Base-by-base conservation (phyloP, 2,888 invertebrate genomes). In the Colostygia pectinataria region DNA sequence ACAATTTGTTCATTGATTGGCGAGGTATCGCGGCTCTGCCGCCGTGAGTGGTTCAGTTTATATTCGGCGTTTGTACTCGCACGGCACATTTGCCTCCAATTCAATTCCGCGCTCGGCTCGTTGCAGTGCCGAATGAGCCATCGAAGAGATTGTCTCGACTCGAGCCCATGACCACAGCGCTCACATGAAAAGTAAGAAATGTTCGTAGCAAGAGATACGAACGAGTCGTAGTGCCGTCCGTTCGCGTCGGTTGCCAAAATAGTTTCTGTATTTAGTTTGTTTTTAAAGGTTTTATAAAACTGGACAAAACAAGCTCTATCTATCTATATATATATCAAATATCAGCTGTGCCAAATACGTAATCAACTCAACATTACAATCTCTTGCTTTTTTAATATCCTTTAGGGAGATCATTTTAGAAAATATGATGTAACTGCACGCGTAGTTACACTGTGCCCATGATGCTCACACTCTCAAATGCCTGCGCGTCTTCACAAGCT, bases 61-160 rank as follows among this genome's bases (percentile, higher is more conserved):
- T 82, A 82, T 83, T 80, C 82, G 80, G 71, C 71, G 81, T 73
- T 73, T 75, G 76, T 79, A 72, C 80, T 71, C 73, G 76, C 75
- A 81, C 80, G 86, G 83, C 75, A 84, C 83, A 85, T 87, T 88
- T 88, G 79, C 80, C 85, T 83, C 79, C 84, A 86, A 88, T 87
- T 87, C 83, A 85, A 87, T 86, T 83, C 83, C 81, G 71, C 76
- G 66, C 78, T 78, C 82, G 83, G 79, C 77, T 86, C 85, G 81
- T 81, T 81, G 83, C 83, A 83, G 79, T 78, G 73, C 68, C 77
- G 86, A 87, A 84, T 83, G 82, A 87, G 83, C 85, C 84, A 84
- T 87, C 76, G 76, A 66, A 62, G 77, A 79, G 81, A 86, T 86
- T 85, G 84, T 83, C 81, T 79, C 71, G 63, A 31, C 32, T 51